These are phyloP conservation scores for Paedocypris sp. DNA, from an alignment of 2,113 vertebrate genomes.

Conservation along the genomic window DNA sequence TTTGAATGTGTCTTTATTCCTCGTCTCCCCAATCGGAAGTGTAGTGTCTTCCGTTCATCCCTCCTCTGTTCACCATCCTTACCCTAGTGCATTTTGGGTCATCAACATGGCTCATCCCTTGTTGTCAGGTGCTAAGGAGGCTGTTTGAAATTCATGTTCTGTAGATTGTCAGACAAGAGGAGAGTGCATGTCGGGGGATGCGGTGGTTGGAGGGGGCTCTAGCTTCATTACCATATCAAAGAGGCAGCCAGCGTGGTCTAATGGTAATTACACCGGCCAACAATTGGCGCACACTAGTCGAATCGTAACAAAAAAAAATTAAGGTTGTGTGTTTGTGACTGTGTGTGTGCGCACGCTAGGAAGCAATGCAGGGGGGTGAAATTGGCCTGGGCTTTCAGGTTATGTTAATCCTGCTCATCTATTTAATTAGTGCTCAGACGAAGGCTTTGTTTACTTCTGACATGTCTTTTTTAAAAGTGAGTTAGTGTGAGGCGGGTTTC, in stretches of 20 bases:
- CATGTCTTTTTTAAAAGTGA: constrained; percentile 46
- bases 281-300: constrained; percentile 81
- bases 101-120: constrained; percentile 52
- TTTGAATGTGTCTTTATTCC: constrained; percentile 15
- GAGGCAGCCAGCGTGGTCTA: constrained; percentile 78
- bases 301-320: constrained; percentile 76
- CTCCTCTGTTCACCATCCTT: not conserved
- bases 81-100: constrained; percentile 32
- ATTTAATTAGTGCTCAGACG: constrained; percentile 67
- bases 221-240: constrained; percentile 97
- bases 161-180: constrained; percentile 26
- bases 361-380: constrained; percentile 34
- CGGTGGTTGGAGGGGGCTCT: constrained; percentile 57
- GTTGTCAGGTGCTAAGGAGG: constrained; percentile 74
- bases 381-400: constrained; percentile 77
- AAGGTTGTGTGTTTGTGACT: not conserved
- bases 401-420: constrained; percentile 74
- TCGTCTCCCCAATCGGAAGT: not conserved
- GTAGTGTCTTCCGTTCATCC: not conserved
- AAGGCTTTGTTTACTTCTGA: constrained; percentile 67
- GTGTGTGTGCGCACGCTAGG: constrained; percentile 3
- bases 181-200: constrained; percentile 11
- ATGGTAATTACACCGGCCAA: constrained; percentile 91
- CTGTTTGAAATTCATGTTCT: constrained; percentile 82
- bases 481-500: constrained; percentile 16